These are phyloP conservation scores for Drosophila sordidula DNA, from an alignment of 2,888 invertebrate genomes.

Conservation along the genomic window DNA sequence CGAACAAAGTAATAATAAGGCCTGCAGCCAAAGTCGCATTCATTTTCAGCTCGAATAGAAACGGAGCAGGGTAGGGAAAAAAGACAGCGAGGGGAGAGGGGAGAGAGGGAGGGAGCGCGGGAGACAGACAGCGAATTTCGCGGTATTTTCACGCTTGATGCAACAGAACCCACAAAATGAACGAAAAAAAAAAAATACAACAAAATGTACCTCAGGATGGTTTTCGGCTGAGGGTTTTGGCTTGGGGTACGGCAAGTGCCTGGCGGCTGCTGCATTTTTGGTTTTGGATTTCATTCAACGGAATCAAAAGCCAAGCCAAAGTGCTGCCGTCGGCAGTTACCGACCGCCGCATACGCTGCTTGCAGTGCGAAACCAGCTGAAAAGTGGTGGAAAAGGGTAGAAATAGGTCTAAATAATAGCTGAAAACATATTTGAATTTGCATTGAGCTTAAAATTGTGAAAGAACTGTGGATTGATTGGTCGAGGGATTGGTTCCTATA, in stretches of 20 bases:
- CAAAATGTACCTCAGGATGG: conserved; percentile 7
- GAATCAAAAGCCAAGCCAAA: conserved; percentile 52
- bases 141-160: conserved; percentile 84
- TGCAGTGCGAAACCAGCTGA: too few relatives aligned
- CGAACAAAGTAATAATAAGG: conserved; percentile 15
- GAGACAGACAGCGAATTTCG: conserved; percentile 71
- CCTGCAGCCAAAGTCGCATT: conserved; percentile 23
- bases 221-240: not conserved
- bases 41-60: conserved; percentile 16
- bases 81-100: too few relatives aligned
- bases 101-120: too few relatives aligned
- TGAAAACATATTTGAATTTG: too few relatives aligned
- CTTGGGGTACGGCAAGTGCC: conserved; percentile 46
- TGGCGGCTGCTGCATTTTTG: conserved; percentile 48
- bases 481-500: too few relatives aligned
- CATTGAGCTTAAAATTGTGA: too few relatives aligned
- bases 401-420: too few relatives aligned
- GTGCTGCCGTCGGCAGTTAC: not conserved
- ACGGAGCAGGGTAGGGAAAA: not conserved
- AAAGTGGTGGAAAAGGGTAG: too few relatives aligned
- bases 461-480: too few relatives aligned
- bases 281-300: conserved; percentile 82
- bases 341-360: conserved; percentile 3
- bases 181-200: conserved; percentile 1
- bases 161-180: conserved; percentile 26